Percentiles rank a stretch among this genome's conserved stretches.
These are phyloP conservation scores for Corapipo altera DNA, from an alignment of 2,113 vertebrate genomes.

Conservation along the genomic window DNA sequence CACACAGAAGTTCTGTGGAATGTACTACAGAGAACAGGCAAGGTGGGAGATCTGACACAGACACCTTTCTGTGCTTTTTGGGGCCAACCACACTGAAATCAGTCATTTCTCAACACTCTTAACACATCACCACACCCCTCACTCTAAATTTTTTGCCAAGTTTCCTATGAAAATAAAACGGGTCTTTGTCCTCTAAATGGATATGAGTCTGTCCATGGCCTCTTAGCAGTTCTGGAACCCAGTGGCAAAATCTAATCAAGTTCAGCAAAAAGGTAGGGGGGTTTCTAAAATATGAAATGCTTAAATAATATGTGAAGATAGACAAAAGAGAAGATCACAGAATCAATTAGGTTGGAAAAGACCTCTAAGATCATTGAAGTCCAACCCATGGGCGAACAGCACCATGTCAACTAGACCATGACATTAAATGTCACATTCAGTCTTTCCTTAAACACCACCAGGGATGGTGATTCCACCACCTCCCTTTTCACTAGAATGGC, in stretches of 20 bases:
- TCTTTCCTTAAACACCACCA: neutral
- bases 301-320: neutral
- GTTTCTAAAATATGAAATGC: neutral
- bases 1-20: neutral
- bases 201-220: neutral
- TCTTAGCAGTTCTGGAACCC: neutral
- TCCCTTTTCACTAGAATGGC: neutral
- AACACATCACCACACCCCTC: neutral
- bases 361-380: neutral
- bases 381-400: neutral
- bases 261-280: neutral
- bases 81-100: neutral
- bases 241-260: neutral
- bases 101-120: neutral
- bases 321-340: neutral
- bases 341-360: neutral
- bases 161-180: neutral
- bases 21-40: neutral
- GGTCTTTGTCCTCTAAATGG: neutral
- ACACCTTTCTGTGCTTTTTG: neutral
- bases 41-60: neutral
- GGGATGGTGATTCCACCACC: too few relatives aligned
- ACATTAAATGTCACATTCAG: neutral
- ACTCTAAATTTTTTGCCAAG: neutral
- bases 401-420: accelerated